Base-by-base conservation (phyloP, 1,140 invertebrate species). In the Paraescarpia echinospica region DNA sequence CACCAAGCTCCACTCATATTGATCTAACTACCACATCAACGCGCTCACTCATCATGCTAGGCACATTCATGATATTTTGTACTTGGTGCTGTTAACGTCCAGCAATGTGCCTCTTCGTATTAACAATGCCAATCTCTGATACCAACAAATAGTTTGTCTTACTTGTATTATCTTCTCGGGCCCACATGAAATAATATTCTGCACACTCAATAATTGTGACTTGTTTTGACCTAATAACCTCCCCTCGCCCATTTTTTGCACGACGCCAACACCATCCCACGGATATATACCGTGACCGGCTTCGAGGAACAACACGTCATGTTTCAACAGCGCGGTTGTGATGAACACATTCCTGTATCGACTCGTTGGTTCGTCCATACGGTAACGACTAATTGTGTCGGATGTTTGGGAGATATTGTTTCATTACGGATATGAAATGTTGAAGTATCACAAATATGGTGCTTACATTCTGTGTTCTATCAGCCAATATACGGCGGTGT, bases 221-320 rank as follows among this genome's bases (percentile, higher is more conserved):
- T 93, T 35, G 92, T 92, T 77, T 93, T 18, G 8, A 92, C 51
- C 93, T 94, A 9, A 94, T 91, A 27, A 93, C 94, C 35, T 94
- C 91, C 89, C 94, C 27, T 94, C 94, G 2, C 33, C 48, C 22
- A 94, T 33, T 92, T 94, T 94, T 27, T 41, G 90, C 8, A 92
- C 93, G 1, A 92, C 94, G n/a, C 94, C 94, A 33, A 94, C 89
- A 1, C 94, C 94, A 59, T 94, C 93, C 91, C 94, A 94, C n/a
- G 92, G 93, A 5, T 94, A 94, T 89, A 94, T n/a, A n/a, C 93
- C 93, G 51, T 94, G 94, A 1, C 94, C 93, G 9, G 34, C 14
- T 91, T 94, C 94, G 33, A 94, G 94, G 92, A 93, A 94, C 59
- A 92, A 35, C 94, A 93, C 94, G 31, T 77, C 22, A n/a, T 77